Evolutionary conservation across 2,113 vertebrate species (phyloP), one percentile per base, ranked within the genome.

Genomic region (Hystrix brachyura): DNA sequence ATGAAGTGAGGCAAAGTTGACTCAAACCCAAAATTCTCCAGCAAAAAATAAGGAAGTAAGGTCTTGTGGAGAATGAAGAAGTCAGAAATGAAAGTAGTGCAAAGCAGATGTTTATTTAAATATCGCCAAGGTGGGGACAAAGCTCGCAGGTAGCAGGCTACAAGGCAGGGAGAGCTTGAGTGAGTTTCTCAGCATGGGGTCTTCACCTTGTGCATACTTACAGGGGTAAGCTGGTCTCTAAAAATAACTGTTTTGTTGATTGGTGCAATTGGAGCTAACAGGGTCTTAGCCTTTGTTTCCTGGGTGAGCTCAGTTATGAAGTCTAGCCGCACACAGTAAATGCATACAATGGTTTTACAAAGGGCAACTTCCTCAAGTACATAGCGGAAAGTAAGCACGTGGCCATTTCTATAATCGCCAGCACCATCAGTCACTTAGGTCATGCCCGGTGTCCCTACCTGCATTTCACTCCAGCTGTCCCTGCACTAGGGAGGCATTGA

Each of bases 321-420:
- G 12, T 67, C 64, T 13, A 34, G 29, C 12, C 15, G 29, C 11
- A 67, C 29, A 32, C 64, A 67, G 27, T 67, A 34, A 32, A 67
- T 67, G 29, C 13, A 14, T 65, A 11, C 64, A 32, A 32, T 65
- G 10, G 27, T 65, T 65, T 65, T 99, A 99, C 93, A 99, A 98
- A 99, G 96, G 99, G 99, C 12, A 65, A 32, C 27, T 65, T 65
- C 27, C 64, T 65, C 27, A 32, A 65, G 64, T 29, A 65, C 10
- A 17, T 57, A 38, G 38, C 38, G 38, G 38, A 38, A 38, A 38
- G 38, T 38, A 38, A 38, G 38, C 38, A 38, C 38, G 38, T 38
- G 38, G 38, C 38, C 38, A 38, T 38, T 38, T 38, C 38, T 38
- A 38, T 38, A 38, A 38, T 38, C 38, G 38, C 38, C 38, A 38